Evolutionary conservation across 2,797 vertebrate genomes (phyloP).

Genomic region (Enteromius fasciolatus): DNA sequence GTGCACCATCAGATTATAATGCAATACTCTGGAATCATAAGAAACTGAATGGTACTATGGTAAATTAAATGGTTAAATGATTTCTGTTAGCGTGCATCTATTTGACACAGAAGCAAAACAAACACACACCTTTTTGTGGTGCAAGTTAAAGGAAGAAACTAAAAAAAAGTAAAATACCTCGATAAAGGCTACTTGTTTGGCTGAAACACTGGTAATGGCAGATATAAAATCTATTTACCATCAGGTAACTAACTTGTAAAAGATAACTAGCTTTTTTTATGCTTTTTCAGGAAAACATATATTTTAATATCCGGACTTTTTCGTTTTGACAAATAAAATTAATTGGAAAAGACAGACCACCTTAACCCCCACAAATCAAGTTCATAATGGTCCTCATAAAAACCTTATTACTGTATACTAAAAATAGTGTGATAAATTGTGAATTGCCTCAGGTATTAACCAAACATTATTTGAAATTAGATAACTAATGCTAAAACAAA

Average conservation of each 20-base stretch:
- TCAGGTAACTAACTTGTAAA: neutral
- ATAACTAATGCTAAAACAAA: neutral
- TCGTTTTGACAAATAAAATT: no score
- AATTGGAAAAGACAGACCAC: neutral
- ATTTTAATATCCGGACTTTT: neutral
- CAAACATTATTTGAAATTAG: constrained; percentile 5
- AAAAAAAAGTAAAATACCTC: no score
- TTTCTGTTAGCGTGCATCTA: neutral
- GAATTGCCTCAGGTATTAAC: neutral
- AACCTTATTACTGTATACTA: neutral
- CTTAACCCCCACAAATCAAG: neutral
- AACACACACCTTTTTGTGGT: neutral
- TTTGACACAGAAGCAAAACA: neutral
- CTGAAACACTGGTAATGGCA: neutral
- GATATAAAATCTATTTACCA: neutral
- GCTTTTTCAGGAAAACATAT: neutral
- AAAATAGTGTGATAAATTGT: neutral
- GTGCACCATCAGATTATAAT: neutral
- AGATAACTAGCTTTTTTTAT: neutral
- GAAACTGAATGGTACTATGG: neutral
- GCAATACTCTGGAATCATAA: neutral
- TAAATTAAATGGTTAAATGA: no score
- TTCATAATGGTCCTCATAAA: neutral
- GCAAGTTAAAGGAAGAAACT: neutral
- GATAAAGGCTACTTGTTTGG: neutral